Evolutionary conservation across 2,113 vertebrate genomes (phyloP), one percentile per base, ranked within the genome.

Genomic region (Corvus moneduloides): DNA sequence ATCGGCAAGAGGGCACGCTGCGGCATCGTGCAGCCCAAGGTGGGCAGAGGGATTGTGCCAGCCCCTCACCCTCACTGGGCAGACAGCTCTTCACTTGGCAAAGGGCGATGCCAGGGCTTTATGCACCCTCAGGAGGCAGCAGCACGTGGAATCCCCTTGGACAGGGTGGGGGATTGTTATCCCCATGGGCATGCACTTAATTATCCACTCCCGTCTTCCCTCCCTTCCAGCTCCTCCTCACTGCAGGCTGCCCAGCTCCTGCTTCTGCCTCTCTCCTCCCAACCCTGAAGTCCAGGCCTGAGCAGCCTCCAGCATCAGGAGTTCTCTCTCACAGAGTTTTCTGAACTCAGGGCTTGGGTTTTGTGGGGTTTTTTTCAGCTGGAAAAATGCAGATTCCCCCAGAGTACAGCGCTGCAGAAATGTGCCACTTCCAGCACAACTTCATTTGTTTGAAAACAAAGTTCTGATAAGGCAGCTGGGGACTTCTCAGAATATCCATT

Each of bases 401-500:
- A 37, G 77, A 83, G 81, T 10, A 12, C 51, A 73, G 56, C 39
- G 3, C 7, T 35, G 52, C 81, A 68, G 52, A 72, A 69, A 14
- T 46, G 21, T 52, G 41, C 64, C 68, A 3, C 63, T 80, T 75
- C 54, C 77, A 95, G 82, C 63, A 67, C 30, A 41, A 33, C 39
- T 77, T 72, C 64, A 43, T 86, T 55, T 11, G 49, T 49, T 77
- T 41, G 77, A 61, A 88, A 88, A 61, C 3, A 0, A 83, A 68
- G 76, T 33, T 87, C 73, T 81, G 93, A 86, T 86, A 92, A 89
- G 86, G 87, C 79, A 80, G 76, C 52, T 59, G 56, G 86, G 68
- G 80, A 51, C 73, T 89, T 92, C 91, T 66, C 66, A 52, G 87
- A 92, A 84, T 37, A 64, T 73, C 89, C 86, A 80, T 91, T 93